phyloP scores from a whole-genome alignment of 2,113 vertebrate genomes.

The Corydoras maculifer region DNA sequence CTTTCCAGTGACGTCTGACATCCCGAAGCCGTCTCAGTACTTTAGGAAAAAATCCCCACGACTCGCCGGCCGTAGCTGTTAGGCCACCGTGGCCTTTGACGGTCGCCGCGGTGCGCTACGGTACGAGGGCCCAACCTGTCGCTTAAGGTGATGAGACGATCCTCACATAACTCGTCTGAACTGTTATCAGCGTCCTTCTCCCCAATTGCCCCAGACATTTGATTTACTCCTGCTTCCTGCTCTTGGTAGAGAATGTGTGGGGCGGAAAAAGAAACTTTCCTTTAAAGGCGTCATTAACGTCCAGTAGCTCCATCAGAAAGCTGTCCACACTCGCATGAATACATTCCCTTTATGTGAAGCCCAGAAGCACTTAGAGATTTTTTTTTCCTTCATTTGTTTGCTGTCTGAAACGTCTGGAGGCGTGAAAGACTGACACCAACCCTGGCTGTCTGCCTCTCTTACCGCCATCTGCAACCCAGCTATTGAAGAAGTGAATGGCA shows the following conservation, averaged over 20 bases:
- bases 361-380: constrained; percentile 5
- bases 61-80: constrained; percentile 1
- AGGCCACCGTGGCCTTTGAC: not conserved
- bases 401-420: constrained; percentile 27
- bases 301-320: not conserved
- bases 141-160: not conserved
- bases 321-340: not conserved
- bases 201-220: too few relatives aligned
- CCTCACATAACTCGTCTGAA: not conserved
- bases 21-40: not conserved
- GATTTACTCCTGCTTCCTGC: too few relatives aligned
- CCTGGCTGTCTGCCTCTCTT: constrained; percentile 19
- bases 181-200: too few relatives aligned
- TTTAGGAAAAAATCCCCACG: constrained; percentile 11
- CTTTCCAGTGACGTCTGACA: constrained; percentile 12
- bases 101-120: too few relatives aligned
- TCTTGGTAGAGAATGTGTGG: too few relatives aligned
- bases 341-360: not conserved
- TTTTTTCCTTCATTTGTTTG: not conserved
- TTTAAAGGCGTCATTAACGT: too few relatives aligned
- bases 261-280: too few relatives aligned
- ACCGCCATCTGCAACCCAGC: not conserved
- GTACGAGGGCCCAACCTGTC: not conserved
- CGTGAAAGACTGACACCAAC: constrained; percentile 26
- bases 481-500: constrained; percentile 10